Evolutionary conservation across 2,888 invertebrate genomes (phyloP).

Genomic region (Exocentrus adspersus): DNA sequence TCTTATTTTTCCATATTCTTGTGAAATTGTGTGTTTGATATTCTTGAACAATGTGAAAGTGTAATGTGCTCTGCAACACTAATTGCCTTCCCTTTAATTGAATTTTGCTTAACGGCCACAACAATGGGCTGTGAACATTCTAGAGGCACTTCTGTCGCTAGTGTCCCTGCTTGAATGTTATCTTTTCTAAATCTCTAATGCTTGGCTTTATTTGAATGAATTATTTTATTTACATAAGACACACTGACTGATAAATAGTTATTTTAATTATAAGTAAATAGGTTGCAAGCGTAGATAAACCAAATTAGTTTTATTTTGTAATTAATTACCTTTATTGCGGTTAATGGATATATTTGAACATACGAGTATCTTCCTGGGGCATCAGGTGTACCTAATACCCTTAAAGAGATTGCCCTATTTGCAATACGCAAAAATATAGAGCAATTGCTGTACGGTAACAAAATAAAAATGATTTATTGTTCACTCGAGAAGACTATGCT

Average conservation of each 20-base stretch:
- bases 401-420: neutral
- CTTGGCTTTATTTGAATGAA: too few species aligned
- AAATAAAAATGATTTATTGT: conserved; percentile 6
- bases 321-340: too few species aligned
- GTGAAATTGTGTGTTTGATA: too few species aligned
- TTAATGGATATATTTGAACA: too few species aligned
- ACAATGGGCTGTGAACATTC: neutral
- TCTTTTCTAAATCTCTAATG: neutral
- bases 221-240: too few species aligned
- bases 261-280: too few species aligned
- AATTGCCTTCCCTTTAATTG: neutral
- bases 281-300: too few species aligned
- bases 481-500: neutral
- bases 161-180: neutral
- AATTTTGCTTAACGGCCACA: neutral
- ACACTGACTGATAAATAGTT: too few species aligned
- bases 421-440: neutral
- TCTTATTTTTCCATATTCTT: too few species aligned
- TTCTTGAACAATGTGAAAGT: neutral
- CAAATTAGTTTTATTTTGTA: too few species aligned
- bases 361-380: too few species aligned
- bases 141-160: neutral
- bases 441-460: neutral
- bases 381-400: too few species aligned
- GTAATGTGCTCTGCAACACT: neutral